A percentile compares a stretch with the other conserved stretches of the same genome.
phyloP scores from a whole-genome alignment of 1,140 invertebrate genomes.

The Lordiphosa mommai region DNA sequence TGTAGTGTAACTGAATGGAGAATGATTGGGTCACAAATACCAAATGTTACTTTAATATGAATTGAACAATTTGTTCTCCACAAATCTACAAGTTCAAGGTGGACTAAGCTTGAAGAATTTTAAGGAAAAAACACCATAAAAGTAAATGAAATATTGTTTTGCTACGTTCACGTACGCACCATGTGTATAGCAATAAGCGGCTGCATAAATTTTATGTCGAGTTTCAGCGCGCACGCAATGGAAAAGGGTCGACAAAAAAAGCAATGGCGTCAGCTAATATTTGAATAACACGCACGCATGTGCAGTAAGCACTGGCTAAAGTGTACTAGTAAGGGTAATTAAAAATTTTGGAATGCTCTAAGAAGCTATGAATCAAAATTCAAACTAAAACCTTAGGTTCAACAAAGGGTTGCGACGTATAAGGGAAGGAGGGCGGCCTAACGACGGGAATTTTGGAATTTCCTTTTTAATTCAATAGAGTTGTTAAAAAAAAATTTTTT shows the following conservation, averaged over 20 bases:
- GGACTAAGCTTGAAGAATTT: constrained; percentile 9
- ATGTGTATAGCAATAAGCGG: constrained; percentile 58
- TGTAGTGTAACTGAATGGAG: background rate
- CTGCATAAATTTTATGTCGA: constrained; percentile 63
- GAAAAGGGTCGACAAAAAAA: constrained; percentile 38
- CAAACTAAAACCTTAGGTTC: no score
- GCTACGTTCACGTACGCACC: constrained; percentile 21
- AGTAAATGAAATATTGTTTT: constrained; percentile 48
- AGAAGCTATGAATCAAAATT: no score
- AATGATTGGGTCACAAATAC: background rate
- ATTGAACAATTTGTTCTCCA: no score
- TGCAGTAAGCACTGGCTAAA: constrained; percentile 18
- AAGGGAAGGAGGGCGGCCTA: no score
- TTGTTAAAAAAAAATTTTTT: no score
- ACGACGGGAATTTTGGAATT: no score
- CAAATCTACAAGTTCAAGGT: constrained; percentile 45
- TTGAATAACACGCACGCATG: constrained; percentile 68
- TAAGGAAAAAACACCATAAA: constrained; percentile 31
- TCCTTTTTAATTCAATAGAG: no score
- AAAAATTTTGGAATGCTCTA: background rate
- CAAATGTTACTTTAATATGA: constrained; percentile 34
- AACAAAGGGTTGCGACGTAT: no score
- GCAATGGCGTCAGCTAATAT: constrained; percentile 70
- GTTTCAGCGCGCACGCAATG: constrained; percentile 37
- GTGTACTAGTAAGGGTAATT: background rate